phyloP scores from a whole-genome alignment of 2,113 vertebrate species.

The Cyphomyrus discorhynchus region DNA sequence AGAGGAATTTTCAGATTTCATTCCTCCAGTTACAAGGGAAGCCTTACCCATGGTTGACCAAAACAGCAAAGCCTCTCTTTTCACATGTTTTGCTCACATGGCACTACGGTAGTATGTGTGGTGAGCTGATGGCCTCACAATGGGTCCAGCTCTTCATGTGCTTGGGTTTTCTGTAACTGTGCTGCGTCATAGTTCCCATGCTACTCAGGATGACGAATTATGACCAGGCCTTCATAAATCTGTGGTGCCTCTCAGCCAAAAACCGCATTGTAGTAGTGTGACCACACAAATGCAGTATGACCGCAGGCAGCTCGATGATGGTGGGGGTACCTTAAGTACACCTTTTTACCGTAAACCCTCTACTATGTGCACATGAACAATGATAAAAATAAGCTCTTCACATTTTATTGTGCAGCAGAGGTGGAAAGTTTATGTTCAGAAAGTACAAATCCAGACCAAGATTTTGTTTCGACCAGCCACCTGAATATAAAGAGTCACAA shows the following conservation, averaged over 20 bases:
- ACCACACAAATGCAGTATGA: conserved; percentile 5
- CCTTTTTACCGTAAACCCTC: not conserved
- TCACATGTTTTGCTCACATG: not conserved
- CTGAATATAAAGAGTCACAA: not conserved
- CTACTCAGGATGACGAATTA: not conserved
- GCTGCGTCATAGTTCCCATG: not conserved
- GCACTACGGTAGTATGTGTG: not conserved
- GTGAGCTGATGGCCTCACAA: not conserved
- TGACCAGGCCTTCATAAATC: not conserved
- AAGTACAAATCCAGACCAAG: not conserved
- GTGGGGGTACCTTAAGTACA: not conserved
- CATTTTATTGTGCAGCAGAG: not conserved
- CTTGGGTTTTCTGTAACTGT: not conserved
- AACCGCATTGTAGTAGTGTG: not conserved
- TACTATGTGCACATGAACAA: not conserved
- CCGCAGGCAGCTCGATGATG: not conserved
- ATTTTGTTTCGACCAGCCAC: not conserved
- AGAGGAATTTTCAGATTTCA: not conserved
- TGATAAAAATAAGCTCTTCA: not conserved
- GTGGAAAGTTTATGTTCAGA: not conserved
- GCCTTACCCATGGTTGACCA: conserved; percentile 32
- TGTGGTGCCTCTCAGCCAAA: not conserved
- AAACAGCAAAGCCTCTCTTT: conserved; percentile 6
- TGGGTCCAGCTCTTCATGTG: not conserved
- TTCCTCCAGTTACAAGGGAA: conserved; percentile 6